Conservation (phyloP, 2,888 invertebrate species). For the Silvanus unidentatus region DNA sequence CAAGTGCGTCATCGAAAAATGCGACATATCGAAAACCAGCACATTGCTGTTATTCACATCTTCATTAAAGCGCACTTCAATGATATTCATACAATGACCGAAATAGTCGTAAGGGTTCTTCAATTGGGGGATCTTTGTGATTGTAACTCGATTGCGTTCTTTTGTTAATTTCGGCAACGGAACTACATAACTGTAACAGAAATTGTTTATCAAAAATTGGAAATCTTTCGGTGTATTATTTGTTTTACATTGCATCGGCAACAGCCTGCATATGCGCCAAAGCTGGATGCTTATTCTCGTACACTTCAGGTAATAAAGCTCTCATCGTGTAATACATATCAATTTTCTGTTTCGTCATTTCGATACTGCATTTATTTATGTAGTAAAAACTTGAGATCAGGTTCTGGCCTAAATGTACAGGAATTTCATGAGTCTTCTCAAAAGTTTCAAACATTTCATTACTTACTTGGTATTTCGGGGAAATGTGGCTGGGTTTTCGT, state of each 20-base stretch:
- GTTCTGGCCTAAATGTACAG: conserved; percentile 20
- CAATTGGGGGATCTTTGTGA: conserved; percentile 38
- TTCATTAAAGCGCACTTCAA: conserved; percentile 45
- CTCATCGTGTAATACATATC: conserved; percentile 33
- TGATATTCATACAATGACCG: conserved; percentile 46
- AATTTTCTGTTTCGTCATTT: conserved; percentile 29
- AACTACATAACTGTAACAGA: conserved; percentile 41
- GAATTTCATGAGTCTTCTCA: too few relatives aligned
- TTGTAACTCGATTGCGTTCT: conserved; percentile 45
- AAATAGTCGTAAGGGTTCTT: conserved; percentile 40
- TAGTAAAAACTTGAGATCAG: conserved; percentile 24
- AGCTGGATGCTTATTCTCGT: conserved; percentile 26
- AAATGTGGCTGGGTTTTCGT: conserved; percentile 29
- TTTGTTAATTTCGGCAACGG: conserved; percentile 47
- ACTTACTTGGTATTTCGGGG: conserved; percentile 31
- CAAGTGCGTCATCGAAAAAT: conserved; percentile 42
- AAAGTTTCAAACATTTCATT: too few relatives aligned
- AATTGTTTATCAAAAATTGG: not conserved
- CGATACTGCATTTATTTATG: conserved; percentile 29
- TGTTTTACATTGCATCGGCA: conserved; percentile 24
- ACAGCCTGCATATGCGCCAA: conserved; percentile 19
- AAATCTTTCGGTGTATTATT: not conserved
- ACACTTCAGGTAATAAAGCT: conserved; percentile 32
- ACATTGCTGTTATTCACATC: conserved; percentile 48
- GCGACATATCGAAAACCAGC: conserved; percentile 46